Base-by-base conservation (phyloP, 2,797 vertebrate genomes). In the Gymnoscopelus microlampas region DNA sequence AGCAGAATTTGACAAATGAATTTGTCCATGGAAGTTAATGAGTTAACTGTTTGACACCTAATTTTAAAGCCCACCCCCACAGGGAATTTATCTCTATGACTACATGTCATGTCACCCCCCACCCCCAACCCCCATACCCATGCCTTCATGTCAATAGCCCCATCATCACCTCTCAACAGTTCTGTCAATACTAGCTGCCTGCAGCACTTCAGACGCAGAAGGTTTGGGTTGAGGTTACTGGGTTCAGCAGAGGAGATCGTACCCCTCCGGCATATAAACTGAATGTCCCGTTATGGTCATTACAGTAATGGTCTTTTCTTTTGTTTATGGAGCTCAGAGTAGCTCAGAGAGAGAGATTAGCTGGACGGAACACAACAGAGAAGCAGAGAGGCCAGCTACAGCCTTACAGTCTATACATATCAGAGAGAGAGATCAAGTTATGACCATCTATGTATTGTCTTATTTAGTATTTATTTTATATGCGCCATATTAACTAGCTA, bases 231-330 rank as follows among this genome's bases (percentile, higher is more conserved):
- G 64, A 53, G 73, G 65, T 72, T 14, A 67, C 12, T 62, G 61
- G 64, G 82, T 81, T 84, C 72, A 70, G 6, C 50, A 47, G 74
- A 54, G 14, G 54, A 81, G 66, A 78, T 32, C 9, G 50, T 7
- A 32, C 14, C 44, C 50, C 29, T 49, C 75, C 77, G 71, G 51
- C 53, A 70, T 57, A 72, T 58, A 74, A 83, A 75, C 68, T 47
- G 24, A 66, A 47, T n/a, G 2, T 78, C 58, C 55, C 69, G 66
- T 63, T 61, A 70, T 53, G 63, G 47, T 77, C 70, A 82, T 88
- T 85, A 79, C 19, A 63, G 68, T 81, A 77, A 85, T 79, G 79
- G 47, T 5, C 4, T 74, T 84, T 83, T 61, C 57, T 85, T 81
- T 68, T 9, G 9, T 44, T 44, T 44, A 82, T 78, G 48, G 66